These are phyloP conservation scores for Syrista parreyssii DNA, from an alignment of 2,888 invertebrate species.

Conservation along the genomic window DNA sequence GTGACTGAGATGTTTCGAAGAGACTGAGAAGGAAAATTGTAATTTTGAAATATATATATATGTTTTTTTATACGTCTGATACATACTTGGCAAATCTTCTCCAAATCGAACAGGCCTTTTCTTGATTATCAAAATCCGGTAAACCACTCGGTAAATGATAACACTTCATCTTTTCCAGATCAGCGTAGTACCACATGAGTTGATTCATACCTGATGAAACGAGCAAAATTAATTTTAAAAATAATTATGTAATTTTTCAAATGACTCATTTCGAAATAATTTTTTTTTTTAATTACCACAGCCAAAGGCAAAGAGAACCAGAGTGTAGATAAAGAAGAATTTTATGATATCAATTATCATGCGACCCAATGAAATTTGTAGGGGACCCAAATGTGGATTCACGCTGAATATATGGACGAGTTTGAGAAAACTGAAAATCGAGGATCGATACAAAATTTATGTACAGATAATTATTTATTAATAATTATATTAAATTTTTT, in stretches of 20 bases:
- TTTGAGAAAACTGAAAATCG: slow-evolving; percentile 82
- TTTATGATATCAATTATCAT: slow-evolving; percentile 96
- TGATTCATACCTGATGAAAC: slow-evolving; percentile 81
- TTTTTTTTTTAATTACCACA: slow-evolving; percentile 78
- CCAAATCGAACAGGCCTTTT: slow-evolving; percentile 88
- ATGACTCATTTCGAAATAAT: background rate
- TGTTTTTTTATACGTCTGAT: slow-evolving; percentile 2
- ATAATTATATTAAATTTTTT: background rate
- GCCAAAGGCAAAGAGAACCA: slow-evolving; percentile 94
- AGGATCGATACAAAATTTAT: slow-evolving; percentile 12
- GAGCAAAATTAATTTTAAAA: background rate
- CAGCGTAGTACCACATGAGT: slow-evolving; percentile 92
- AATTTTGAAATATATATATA: background rate
- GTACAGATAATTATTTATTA: background rate
- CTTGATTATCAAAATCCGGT: slow-evolving; percentile 87
- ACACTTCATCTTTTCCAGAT: slow-evolving; percentile 87
- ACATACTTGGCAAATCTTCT: slow-evolving; percentile 87
- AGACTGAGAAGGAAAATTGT: slow-evolving; percentile 73
- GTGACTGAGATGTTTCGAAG: slow-evolving; percentile 96
- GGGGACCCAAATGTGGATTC: slow-evolving; percentile 94
- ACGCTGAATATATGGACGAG: slow-evolving; percentile 97
- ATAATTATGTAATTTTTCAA: background rate
- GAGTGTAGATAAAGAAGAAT: slow-evolving; percentile 94
- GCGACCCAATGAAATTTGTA: slow-evolving; percentile 92
- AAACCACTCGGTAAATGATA: slow-evolving; percentile 79